Percentiles rank a stretch among this genome's conserved stretches.
Conservation (phyloP, 2,797 vertebrate genomes). For the Melanotaenia nigrans region DNA sequence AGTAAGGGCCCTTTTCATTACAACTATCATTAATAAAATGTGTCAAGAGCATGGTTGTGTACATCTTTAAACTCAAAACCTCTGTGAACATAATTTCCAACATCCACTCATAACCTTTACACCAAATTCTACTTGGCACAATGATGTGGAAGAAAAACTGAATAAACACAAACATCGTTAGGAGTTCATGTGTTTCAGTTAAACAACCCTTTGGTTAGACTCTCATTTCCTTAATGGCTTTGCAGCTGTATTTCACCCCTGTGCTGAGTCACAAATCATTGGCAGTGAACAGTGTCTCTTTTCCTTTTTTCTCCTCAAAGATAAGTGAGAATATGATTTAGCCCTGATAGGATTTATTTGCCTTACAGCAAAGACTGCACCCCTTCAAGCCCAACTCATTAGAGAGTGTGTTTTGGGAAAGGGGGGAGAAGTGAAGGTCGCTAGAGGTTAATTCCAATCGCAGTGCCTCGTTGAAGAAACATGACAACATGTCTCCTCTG, state of each 20-base stretch:
- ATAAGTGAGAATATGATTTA: conserved; percentile 73
- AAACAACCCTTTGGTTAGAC: conserved; percentile 71
- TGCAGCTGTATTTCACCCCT: conserved; percentile 62
- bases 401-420: conserved; percentile 70
- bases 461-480: conserved; percentile 72
- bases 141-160: conserved; percentile 66
- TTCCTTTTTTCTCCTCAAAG: conserved; percentile 49
- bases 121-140: conserved; percentile 68
- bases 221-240: conserved; percentile 77
- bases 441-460: conserved; percentile 80
- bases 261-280: conserved; percentile 70
- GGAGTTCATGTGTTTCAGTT: conserved; percentile 74
- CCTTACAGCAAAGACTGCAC: conserved; percentile 58
- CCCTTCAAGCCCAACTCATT: conserved; percentile 76
- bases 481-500: conserved; percentile 79
- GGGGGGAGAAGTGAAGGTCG: conserved; percentile 68
- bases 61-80: conserved; percentile 23
- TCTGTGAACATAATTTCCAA: conserved; percentile 56
- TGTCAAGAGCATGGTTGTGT: neutral
- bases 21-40: conserved; percentile 19
- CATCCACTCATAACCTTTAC: conserved; percentile 53
- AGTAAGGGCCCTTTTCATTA: conserved; percentile 13
- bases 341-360: conserved; percentile 64
- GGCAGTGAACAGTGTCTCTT: conserved; percentile 50
- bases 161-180: conserved; percentile 80